These are phyloP conservation scores for Sebastes umbrosus DNA, from an alignment of 2,797 vertebrate genomes.

Conservation along the genomic window DNA sequence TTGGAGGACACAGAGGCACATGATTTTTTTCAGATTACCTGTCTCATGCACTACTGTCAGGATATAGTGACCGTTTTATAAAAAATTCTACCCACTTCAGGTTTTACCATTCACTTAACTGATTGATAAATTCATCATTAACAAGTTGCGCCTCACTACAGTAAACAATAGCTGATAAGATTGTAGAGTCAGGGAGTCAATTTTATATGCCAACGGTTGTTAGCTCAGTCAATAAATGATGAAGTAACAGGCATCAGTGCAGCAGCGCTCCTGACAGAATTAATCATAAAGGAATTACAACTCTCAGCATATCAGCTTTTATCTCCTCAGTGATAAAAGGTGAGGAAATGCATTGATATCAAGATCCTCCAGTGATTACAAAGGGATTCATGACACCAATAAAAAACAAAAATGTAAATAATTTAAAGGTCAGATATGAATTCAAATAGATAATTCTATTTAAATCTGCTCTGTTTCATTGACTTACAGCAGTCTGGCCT, in stretches of 20 bases:
- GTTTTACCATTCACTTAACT: neutral
- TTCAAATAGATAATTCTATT: neutral
- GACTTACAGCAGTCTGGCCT: no score
- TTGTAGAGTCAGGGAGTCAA: neutral
- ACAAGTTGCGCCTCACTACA: neutral
- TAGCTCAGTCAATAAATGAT: neutral
- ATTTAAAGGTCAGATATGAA: neutral
- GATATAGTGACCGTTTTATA: no score
- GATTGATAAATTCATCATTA: neutral
- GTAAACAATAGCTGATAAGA: constrained; percentile 3
- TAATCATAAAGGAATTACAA: neutral
- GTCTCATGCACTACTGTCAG: no score
- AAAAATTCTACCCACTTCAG: no score
- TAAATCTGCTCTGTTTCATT: neutral
- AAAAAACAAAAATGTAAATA: neutral
- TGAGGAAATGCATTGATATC: neutral
- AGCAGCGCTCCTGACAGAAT: neutral
- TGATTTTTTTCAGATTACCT: no score
- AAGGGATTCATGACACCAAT: neutral
- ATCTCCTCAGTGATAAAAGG: neutral
- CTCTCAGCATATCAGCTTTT: neutral
- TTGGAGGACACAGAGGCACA: no score
- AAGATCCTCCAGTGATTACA: neutral
- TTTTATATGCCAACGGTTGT: neutral
- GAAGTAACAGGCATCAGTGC: neutral